Base-by-base conservation (phyloP, 2,797 vertebrate genomes). In the Darevskia nairensis region DNA sequence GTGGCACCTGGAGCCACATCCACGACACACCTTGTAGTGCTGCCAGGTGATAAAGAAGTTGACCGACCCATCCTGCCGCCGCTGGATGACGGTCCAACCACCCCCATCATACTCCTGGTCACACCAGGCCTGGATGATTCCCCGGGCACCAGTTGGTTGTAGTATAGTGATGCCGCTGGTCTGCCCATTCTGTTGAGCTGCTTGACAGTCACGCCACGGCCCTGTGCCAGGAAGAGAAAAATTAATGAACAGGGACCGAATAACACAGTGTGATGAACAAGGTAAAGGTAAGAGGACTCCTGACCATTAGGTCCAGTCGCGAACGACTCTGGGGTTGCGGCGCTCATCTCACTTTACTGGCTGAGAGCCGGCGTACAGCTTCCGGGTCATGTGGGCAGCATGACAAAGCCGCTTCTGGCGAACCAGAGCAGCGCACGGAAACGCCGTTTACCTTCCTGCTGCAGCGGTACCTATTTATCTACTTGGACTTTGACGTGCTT, bases 41-140 rank as follows among this genome's bases (percentile, higher is more conserved):
- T 98, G 98, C 98, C 98, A 99, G 15, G 96, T 98, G 76, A 97
- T 97, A 94, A 98, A 99, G 96, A 99, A 99, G 94, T 98, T 98
- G 85, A 98, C 97, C 0, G 98, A 98, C 3, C 98, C 98, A 3
- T 99, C 98, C 91, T 98, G 98, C 90, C 98, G 96, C 93, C 98
- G 97, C 95, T 99, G 98, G 90, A 99, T 98, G 91, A 98, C 96
- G 0, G 98, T 98, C 98, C 98, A 99, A 23, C 98, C 98, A 15
- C 98, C 98, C 25, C 97, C 95, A 35, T 95, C 97, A 1, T 76
- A 95, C 90, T 96, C 95, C 89, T 98, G 98, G n/a, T 99, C 98
- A 10, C 98, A 99, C 98, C 98, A 99, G 10, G 97, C 98, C 85
- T 98, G 97, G 89, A 98, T 94, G 79, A 98, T 95, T 0, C 94